Evolutionary conservation across 2,113 vertebrate genomes (phyloP), one percentile per base, ranked within the genome.

Genomic region (Apeltes quadracus): DNA sequence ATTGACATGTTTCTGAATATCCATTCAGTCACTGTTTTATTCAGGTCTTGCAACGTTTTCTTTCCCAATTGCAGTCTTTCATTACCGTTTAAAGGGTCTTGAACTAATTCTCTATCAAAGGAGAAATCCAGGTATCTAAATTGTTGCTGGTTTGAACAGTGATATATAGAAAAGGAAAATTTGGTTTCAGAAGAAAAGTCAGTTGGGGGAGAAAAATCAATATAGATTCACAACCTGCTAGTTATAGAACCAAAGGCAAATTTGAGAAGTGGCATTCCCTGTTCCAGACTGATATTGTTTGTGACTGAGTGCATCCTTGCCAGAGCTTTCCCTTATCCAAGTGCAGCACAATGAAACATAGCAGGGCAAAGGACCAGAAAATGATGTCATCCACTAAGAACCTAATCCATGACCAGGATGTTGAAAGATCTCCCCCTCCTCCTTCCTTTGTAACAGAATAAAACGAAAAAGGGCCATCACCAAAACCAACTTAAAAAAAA

Each of bases 321-420:
- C 76, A 81, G 51, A 70, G 25, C 65, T 53, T 43, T 64, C 69
- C 34, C 44, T 61, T 50, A 55, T 79, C 75, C 62, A 73, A 69
- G 64, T 76, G n/a, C 56, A 79, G 80, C 41, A 88, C 83, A 86
- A 87, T 80, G 72, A 82, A 75, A 64, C 70, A 78, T 79, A 53
- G 61, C 67, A 51, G 70, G 76, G 79, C 67, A 79, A 48, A 82
- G 61, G 43, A 75, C 76, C 73, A 84, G 80, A 76, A 72, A 69
- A 54, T 92, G 86, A 91, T 89, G 81, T 91, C 83, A 88, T 84
- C 57, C 73, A 23, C 63, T 61, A 39, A 78, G 71, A 77, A 74
- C 48, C 81, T 84, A 80, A 91, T 87, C 85, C 88, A 78, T 80
- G 78, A 87, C 78, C 69, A 77, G 84, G 81, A 83, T 84, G 70